Evolutionary conservation across 2,888 invertebrate genomes (phyloP).

Genomic region (Eurois occulta): DNA sequence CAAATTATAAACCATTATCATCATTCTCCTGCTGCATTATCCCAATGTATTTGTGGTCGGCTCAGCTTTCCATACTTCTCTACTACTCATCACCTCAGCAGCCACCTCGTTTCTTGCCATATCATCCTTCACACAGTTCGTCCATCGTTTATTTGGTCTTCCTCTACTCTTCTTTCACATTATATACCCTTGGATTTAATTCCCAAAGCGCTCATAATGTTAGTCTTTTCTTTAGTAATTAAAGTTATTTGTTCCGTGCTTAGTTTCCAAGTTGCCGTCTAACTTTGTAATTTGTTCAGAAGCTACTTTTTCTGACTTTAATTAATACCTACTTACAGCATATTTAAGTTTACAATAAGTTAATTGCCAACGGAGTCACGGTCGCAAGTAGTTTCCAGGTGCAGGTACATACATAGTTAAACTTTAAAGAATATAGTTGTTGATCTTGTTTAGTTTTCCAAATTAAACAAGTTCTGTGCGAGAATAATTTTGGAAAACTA

Average conservation of each 20-base stretch:
- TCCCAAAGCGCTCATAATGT: not conserved
- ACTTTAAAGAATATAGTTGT: not conserved
- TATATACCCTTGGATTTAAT: not conserved
- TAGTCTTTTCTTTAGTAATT: slow-evolving; percentile 11
- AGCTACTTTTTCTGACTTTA: slow-evolving; percentile 41
- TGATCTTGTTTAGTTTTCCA: not conserved
- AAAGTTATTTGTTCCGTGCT: slow-evolving; percentile 33
- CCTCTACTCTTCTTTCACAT: not conserved
- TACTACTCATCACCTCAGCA: not conserved
- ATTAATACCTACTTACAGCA: slow-evolving; percentile 40
- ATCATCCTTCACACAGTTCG: not conserved
- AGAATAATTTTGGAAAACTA: not conserved
- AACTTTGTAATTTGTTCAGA: slow-evolving; percentile 20
- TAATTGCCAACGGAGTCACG: slow-evolving; percentile 7
- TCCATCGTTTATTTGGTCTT: not conserved
- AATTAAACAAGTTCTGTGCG: no score
- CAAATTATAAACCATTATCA: not conserved
- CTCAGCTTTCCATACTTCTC: not conserved
- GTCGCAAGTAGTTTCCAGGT: not conserved
- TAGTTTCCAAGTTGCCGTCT: slow-evolving; percentile 8
- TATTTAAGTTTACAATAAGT: slow-evolving; percentile 26
- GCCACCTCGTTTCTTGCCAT: not conserved
- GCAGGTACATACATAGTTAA: not conserved
- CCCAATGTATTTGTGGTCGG: not conserved
- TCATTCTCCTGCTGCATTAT: not conserved